Evolutionary conservation across 2,888 invertebrate species (phyloP).

Genomic region (Drosophila rellima): DNA sequence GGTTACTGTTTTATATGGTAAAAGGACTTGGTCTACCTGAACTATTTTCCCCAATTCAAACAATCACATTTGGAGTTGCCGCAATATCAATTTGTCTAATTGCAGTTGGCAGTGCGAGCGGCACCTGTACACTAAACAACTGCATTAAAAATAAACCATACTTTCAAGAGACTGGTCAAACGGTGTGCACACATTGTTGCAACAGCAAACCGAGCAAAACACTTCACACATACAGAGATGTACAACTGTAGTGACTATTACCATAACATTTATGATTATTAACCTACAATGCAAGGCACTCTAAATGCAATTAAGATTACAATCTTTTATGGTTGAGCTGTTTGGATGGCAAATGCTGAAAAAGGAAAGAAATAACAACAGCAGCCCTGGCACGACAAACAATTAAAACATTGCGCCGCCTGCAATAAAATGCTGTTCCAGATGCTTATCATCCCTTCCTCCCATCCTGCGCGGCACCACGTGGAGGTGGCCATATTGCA

Average conservation of each 20-base stretch:
- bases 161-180: slow-evolving; percentile 26
- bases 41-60: not conserved
- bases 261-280: slow-evolving; percentile 82
- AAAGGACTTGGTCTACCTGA: not conserved
- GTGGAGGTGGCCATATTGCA: slow-evolving; percentile 65
- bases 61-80: slow-evolving; percentile 8
- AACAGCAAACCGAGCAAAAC: slow-evolving; percentile 35
- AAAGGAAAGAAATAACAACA: slow-evolving; percentile 25
- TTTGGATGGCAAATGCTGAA: slow-evolving; percentile 40
- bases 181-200: slow-evolving; percentile 50
- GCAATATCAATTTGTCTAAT: slow-evolving; percentile 59
- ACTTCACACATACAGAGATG: slow-evolving; percentile 38
- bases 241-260: slow-evolving; percentile 61
- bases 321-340: slow-evolving; percentile 72
- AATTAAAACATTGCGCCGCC: slow-evolving; percentile 78
- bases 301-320: slow-evolving; percentile 81
- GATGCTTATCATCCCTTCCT: slow-evolving; percentile 64
- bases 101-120: slow-evolving; percentile 33
- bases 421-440: slow-evolving; percentile 79
- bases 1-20: not conserved
- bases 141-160: slow-evolving; percentile 51
- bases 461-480: not conserved
- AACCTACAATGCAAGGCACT: slow-evolving; percentile 81
- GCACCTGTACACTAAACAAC: slow-evolving; percentile 28
- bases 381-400: slow-evolving; percentile 71